These are phyloP conservation scores for Caenorhabditis doughertyi DNA, from an alignment of 2,888 invertebrate genomes.

Conservation along the genomic window DNA sequence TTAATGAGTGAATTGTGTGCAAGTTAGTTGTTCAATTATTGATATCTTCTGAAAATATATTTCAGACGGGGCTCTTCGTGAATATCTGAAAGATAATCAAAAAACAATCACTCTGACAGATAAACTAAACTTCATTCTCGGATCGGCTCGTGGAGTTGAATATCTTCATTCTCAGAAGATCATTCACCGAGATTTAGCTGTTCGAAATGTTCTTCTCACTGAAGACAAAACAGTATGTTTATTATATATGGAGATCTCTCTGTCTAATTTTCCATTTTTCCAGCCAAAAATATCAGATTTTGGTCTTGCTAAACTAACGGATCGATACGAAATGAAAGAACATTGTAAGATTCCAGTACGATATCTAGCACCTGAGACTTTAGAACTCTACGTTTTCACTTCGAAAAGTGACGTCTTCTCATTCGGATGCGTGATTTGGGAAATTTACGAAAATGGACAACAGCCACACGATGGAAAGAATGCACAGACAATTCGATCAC, in stretches of 20 bases:
- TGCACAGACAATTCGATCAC: conserved; percentile 39
- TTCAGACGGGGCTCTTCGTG: conserved; percentile 49
- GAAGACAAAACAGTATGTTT: conserved; percentile 35
- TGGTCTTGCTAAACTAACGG: conserved; percentile 12
- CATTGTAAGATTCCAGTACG: conserved; percentile 26
- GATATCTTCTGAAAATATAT: background rate
- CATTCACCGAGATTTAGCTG: conserved; percentile 58
- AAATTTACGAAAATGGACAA: conserved; percentile 53
- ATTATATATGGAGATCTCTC: background rate
- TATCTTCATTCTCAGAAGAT: conserved; percentile 53
- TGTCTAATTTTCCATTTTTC: background rate
- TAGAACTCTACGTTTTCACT: conserved; percentile 39
- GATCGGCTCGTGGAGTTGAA: conserved; percentile 59
- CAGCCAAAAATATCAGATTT: conserved; percentile 39
- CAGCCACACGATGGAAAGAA: conserved; percentile 60
- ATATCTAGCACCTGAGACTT: conserved; percentile 58
- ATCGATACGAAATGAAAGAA: conserved; percentile 21
- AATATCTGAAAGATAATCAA: conserved; percentile 42
- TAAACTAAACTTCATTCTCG: conserved; percentile 37
- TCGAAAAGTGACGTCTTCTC: conserved; percentile 58
- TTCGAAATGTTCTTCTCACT: conserved; percentile 41
- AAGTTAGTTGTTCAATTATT: background rate
- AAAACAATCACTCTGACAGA: conserved; percentile 38
- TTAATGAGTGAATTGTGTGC: conserved; percentile 47
- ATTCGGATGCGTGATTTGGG: conserved; percentile 64